Evolutionary conservation across 2,888 invertebrate genomes (phyloP), one percentile per base, ranked within the genome.

Genomic region (Oeneis ivallda): DNA sequence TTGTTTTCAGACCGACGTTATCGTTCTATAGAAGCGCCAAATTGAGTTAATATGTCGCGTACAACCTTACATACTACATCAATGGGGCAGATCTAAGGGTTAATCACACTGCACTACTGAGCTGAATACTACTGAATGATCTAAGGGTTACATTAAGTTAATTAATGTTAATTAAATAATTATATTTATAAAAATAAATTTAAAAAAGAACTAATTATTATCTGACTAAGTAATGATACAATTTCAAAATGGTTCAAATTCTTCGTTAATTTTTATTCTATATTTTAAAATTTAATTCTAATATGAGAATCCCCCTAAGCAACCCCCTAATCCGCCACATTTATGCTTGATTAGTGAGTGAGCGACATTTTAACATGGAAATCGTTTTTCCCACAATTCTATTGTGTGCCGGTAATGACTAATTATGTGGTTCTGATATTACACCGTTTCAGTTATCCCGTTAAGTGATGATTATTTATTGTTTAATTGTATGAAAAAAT

Each of bases 341-440:
- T 58, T 26, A 1, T 43, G 13, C 26, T 58, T 45, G 32, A 32
- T n/a, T 45, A 43, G n/a, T 26, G 32, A 58, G 15, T 15, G 57
- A 45, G 57, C 54, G 54, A 54, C 54, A 54, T 54, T 45, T 58
- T 58, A 32, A 58, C 45, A 45, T 58, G 26, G n/a, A 58, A 32
- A 45, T 26, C 13, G 32, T 58, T 58, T 54, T 58, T 58, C 57
- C 57, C 57, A 58, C 57, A 58, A 58, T 58, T 58, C 45, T 45
- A 32, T 58, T 58, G 57, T 58, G 5, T 45, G 19, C 45, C 32
- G 26, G n/a, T 15, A 58, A 45, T 57, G 32, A 45, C 43, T 57
- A 57, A 45, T 45, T 32, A n/a, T n/a, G 32, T 58, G 57, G 9
- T 58, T n/a, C 9, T 57, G 11, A 45, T 45, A 45, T 43, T 45